A percentile compares a stretch with the other conserved stretches of the same genome.
phyloP scores from a whole-genome alignment of 2,888 invertebrate genomes.

The Amblyjoppa proteus region DNA sequence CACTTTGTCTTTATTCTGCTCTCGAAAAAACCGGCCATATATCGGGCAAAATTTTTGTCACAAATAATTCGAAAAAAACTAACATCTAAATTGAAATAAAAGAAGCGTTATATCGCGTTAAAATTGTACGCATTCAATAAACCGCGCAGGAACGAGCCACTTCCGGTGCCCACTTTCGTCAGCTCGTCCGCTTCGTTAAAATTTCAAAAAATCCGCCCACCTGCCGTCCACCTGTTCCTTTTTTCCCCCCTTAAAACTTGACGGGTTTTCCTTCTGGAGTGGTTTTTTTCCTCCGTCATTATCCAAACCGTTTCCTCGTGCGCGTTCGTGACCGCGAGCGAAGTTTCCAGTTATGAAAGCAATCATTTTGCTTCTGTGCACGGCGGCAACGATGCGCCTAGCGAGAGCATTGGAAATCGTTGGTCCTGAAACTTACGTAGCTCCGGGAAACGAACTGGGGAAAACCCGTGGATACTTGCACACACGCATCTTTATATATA shows the following conservation, averaged over 20 bases:
- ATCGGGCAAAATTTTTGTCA: slow-evolving; percentile 1
- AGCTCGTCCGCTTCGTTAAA: slow-evolving; percentile 26
- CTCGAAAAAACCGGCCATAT: slow-evolving; percentile 1
- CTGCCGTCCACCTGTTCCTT: slow-evolving; percentile 54
- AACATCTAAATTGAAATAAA: neutral
- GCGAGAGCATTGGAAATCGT: slow-evolving; percentile 7
- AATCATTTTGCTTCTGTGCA: slow-evolving; percentile 27
- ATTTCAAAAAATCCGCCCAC: slow-evolving; percentile 20
- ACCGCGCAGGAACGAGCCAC: neutral
- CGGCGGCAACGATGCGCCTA: neutral
- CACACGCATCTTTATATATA: slow-evolving; percentile 14
- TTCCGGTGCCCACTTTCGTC: slow-evolving; percentile 44
- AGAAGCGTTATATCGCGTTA: neutral
- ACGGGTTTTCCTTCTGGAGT: slow-evolving; percentile 14
- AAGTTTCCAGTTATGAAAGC: slow-evolving; percentile 8
- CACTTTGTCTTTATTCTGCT: slow-evolving; percentile 20
- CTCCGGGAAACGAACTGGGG: neutral
- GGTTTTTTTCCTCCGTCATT: slow-evolving; percentile 10
- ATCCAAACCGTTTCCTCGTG: slow-evolving; percentile 27
- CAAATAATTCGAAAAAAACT: slow-evolving; percentile 18
- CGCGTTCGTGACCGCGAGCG: neutral
- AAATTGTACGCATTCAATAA: neutral
- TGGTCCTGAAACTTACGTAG: neutral
- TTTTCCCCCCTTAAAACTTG: neutral
- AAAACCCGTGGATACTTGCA: slow-evolving; percentile 7